These are phyloP conservation scores for Lithobates sylvaticus DNA, from an alignment of 2,797 vertebrate genomes.

Conservation along the genomic window DNA sequence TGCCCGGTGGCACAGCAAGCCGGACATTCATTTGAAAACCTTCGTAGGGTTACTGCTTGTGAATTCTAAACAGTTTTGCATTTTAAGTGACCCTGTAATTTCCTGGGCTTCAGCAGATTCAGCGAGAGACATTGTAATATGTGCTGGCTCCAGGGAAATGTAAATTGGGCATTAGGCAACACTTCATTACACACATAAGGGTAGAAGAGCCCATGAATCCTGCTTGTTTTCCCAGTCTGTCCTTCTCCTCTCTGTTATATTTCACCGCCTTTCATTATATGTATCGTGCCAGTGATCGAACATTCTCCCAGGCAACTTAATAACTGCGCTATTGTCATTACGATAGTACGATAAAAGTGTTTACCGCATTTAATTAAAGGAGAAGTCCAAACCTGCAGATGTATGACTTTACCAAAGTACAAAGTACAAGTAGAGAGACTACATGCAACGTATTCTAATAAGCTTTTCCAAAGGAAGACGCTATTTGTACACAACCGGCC, in stretches of 20 bases:
- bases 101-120: conserved; percentile 55
- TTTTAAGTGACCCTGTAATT: conserved; percentile 52
- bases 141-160: conserved; percentile 55
- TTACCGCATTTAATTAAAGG: neutral
- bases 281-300: neutral
- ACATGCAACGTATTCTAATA: neutral
- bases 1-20: neutral
- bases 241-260: neutral
- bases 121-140: conserved; percentile 52
- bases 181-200: conserved; percentile 47
- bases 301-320: neutral
- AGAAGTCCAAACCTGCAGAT: neutral
- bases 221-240: conserved; percentile 39
- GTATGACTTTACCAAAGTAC: neutral
- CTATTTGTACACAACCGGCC: too few species aligned
- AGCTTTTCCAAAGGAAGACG: neutral
- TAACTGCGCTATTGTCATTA: neutral
- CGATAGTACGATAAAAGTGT: neutral
- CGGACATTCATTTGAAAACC: neutral
- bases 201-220: conserved; percentile 42
- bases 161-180: conserved; percentile 50
- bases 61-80: conserved; percentile 23
- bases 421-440: neutral
- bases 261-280: neutral
- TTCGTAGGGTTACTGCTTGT: neutral